Conservation (phyloP, 2,888 invertebrate genomes). For the Hoplodrina blanda region DNA sequence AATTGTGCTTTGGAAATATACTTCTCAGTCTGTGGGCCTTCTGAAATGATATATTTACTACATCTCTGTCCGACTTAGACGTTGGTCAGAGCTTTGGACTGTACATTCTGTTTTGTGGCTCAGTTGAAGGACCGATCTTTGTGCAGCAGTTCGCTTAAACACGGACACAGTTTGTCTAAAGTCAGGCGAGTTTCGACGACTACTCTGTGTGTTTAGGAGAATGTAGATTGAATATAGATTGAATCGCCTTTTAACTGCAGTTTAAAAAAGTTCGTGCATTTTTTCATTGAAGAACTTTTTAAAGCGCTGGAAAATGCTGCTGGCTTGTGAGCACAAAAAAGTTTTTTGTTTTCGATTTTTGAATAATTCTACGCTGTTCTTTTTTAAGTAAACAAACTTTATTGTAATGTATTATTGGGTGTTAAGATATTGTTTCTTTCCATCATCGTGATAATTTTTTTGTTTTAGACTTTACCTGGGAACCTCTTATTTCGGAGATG, state of each 20-base stretch:
- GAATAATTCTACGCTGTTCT: background rate
- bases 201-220: conserved; percentile 30
- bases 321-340: background rate
- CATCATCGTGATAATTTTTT: too few species aligned
- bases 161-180: conserved; percentile 42
- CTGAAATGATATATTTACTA: background rate
- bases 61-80: conserved; percentile 33
- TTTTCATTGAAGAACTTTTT: conserved; percentile 2
- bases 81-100: conserved; percentile 49
- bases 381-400: too few species aligned
- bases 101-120: conserved; percentile 50
- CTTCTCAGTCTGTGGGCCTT: conserved; percentile 6
- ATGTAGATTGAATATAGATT: conserved; percentile 10
- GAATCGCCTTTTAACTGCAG: conserved; percentile 1
- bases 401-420: too few species aligned
- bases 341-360: background rate
- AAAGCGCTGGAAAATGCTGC: background rate
- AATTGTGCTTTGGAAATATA: background rate
- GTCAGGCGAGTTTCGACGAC: conserved; percentile 30
- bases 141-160: conserved; percentile 45
- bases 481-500: too few species aligned
- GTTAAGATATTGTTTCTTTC: too few species aligned
- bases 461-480: too few species aligned
- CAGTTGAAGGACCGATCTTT: conserved; percentile 46
- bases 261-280: background rate